phyloP scores from a whole-genome alignment of 2,113 vertebrate genomes.

The Channa maculata region DNA sequence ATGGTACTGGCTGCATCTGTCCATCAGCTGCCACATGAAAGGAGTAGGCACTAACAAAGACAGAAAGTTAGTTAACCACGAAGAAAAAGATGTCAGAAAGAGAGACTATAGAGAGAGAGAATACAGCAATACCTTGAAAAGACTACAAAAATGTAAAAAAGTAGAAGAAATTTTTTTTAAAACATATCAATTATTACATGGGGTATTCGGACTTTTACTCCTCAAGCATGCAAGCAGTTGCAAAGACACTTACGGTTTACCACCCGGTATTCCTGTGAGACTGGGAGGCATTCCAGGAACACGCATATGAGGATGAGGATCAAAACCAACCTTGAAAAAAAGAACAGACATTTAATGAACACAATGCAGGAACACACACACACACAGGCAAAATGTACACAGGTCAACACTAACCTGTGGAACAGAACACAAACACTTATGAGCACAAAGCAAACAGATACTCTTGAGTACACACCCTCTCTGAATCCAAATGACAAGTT shows the following conservation, averaged over 20 bases:
- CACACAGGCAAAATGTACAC: conserved; percentile 35
- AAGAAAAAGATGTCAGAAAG: neutral
- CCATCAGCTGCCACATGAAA: conserved; percentile 95
- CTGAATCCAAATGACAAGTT: conserved; percentile 51
- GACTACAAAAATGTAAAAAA: neutral
- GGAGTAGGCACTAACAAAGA: conserved; percentile 88
- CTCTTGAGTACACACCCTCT: conserved; percentile 42
- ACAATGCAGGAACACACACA: conserved; percentile 53
- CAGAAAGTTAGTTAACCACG: neutral
- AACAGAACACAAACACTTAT: conserved; percentile 57
- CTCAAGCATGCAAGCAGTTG: conserved; percentile 6
- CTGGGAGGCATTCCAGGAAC: conserved; percentile 91
- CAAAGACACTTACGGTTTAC: conserved; percentile 91
- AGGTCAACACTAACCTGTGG: conserved; percentile 58
- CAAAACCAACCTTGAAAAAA: conserved; percentile 89
- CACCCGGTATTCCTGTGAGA: conserved; percentile 93
- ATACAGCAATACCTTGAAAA: neutral
- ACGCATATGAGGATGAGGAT: conserved; percentile 94
- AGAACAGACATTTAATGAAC: conserved; percentile 48
- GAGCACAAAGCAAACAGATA: conserved; percentile 64
- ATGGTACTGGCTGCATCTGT: conserved; percentile 97
- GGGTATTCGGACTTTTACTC: neutral
- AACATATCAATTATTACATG: neutral
- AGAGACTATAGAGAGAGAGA: neutral
- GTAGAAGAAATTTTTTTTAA: neutral